A percentile compares a stretch with the other conserved stretches of the same genome.
Evolutionary conservation across 1,140 invertebrate species (phyloP).

Genomic region (Drosophila tani): DNA sequence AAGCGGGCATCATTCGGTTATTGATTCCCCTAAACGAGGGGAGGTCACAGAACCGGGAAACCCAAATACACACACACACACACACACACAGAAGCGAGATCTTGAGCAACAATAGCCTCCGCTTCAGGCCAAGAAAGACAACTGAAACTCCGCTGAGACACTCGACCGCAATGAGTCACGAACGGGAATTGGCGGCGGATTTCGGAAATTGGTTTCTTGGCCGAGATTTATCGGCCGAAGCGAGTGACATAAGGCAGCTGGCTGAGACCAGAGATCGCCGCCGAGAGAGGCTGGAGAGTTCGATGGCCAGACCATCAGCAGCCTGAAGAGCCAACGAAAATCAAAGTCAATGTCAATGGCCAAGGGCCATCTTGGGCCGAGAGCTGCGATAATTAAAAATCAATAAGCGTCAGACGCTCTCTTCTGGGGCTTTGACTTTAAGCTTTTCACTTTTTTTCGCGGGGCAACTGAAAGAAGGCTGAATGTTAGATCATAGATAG

Average conservation of each 20-base stretch:
- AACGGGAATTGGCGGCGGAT: slow-evolving; percentile 65
- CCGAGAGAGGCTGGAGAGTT: slow-evolving; percentile 25
- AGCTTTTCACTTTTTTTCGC: slow-evolving; percentile 42
- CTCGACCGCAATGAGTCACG: slow-evolving; percentile 67
- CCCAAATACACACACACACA: not conserved
- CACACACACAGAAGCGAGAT: not conserved
- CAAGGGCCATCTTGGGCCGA: slow-evolving; percentile 27
- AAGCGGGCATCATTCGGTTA: slow-evolving; percentile 37
- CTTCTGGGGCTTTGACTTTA: slow-evolving; percentile 21
- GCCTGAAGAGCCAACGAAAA: not conserved
- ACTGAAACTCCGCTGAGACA: slow-evolving; percentile 11
- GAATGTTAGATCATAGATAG: slow-evolving; percentile 5
- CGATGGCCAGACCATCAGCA: slow-evolving; percentile 39
- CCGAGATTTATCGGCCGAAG: slow-evolving; percentile 41
- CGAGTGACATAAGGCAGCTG: slow-evolving; percentile 37
- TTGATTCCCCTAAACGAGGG: slow-evolving; percentile 41
- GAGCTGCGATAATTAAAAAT: slow-evolving; percentile 64
- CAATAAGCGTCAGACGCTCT: slow-evolving; percentile 50
- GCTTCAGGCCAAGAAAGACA: slow-evolving; percentile 6
- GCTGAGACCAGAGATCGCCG: not conserved
- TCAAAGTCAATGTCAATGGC: slow-evolving; percentile 65
- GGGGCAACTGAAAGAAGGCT: not conserved
- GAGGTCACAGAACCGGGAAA: slow-evolving; percentile 23
- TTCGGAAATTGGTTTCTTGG: slow-evolving; percentile 49
- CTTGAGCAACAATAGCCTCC: slow-evolving; percentile 3